phyloP scores from a whole-genome alignment of 2,113 vertebrate genomes.

The Cheirogaleus medius region DNA sequence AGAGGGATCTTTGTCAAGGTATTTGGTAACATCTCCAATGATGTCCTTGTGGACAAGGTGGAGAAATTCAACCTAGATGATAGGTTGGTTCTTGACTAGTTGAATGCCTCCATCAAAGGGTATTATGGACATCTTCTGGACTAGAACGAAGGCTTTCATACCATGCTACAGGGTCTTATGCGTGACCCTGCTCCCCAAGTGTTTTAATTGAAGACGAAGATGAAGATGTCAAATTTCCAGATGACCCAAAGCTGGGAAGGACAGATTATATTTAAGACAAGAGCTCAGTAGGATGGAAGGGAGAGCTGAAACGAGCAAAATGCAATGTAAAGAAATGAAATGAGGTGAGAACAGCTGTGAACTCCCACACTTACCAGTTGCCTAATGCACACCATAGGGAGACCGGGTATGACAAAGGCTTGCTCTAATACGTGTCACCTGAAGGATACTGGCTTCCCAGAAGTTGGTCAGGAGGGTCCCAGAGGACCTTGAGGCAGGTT shows the following conservation, averaged over 20 bases:
- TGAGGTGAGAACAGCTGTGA: background rate
- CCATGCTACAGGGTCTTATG: background rate
- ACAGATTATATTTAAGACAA: background rate
- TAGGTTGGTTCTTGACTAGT: background rate
- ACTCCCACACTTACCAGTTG: background rate
- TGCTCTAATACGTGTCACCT: background rate
- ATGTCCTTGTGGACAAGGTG: background rate
- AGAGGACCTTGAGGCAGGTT: background rate
- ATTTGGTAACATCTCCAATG: background rate
- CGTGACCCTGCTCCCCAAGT: background rate
- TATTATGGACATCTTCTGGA: background rate
- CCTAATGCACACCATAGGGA: background rate
- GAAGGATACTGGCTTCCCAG: background rate
- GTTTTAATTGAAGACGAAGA: background rate
- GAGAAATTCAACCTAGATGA: background rate
- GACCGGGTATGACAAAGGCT: background rate
- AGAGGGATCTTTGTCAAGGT: background rate
- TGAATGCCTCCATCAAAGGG: background rate
- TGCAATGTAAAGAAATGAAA: background rate
- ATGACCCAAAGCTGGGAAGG: background rate
- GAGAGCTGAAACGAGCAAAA: background rate
- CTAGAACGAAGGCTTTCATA: background rate
- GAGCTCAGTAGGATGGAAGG: background rate
- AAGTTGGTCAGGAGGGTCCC: background rate
- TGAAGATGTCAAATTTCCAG: background rate